A percentile compares a stretch with the other conserved stretches of the same genome.
phyloP scores from a whole-genome alignment of 2,113 vertebrate genomes.

The Kryptolebias marmoratus region DNA sequence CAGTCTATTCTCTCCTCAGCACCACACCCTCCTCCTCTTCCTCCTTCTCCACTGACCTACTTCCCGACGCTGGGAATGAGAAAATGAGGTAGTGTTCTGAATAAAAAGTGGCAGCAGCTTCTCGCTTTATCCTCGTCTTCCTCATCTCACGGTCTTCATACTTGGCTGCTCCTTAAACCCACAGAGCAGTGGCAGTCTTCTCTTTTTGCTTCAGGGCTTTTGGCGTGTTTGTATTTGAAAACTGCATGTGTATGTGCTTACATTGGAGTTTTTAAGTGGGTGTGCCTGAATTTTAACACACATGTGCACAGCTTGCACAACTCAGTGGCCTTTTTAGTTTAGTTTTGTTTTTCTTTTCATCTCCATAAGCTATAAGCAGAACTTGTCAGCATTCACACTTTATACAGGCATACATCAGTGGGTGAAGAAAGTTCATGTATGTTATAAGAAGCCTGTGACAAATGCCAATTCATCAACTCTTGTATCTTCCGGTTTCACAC shows the following conservation, averaged over 20 bases:
- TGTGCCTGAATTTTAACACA: background rate
- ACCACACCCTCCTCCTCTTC: constrained; percentile 19
- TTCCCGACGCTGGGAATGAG: constrained; percentile 63
- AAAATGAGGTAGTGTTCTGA: constrained; percentile 66
- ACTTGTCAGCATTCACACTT: background rate
- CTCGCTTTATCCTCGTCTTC: constrained; percentile 34
- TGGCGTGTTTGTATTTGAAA: constrained; percentile 35
- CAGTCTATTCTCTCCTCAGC: constrained; percentile 38
- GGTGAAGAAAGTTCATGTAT: background rate
- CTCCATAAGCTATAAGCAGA: background rate
- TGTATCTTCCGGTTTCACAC: background rate
- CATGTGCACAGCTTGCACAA: background rate
- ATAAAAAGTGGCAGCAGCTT: constrained; percentile 74
- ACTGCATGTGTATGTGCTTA: constrained; percentile 27
- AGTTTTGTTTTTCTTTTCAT: background rate
- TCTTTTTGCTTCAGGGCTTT: constrained; percentile 43
- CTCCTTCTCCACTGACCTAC: constrained; percentile 77
- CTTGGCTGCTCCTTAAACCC: constrained; percentile 41
- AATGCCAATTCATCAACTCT: background rate
- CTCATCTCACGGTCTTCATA: constrained; percentile 26
- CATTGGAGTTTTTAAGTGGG: constrained; percentile 26
- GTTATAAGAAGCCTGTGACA: background rate
- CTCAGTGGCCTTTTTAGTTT: too few relatives aligned
- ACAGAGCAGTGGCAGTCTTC: constrained; percentile 16
- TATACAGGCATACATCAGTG: background rate